Base-by-base conservation (phyloP, 2,797 vertebrate genomes). In the Cichlasoma orientale region DNA sequence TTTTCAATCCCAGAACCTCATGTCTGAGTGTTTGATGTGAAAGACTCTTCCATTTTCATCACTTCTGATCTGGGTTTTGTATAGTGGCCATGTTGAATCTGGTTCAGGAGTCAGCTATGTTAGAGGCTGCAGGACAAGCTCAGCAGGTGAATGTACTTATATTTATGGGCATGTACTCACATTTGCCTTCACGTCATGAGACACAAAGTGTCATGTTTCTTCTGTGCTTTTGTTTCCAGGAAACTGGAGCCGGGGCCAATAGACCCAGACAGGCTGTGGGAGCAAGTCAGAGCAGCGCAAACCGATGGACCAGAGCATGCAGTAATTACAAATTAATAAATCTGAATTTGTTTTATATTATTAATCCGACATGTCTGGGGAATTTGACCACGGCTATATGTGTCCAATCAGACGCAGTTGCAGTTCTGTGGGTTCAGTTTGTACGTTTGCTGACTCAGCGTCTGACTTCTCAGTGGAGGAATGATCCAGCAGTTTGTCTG, bases 401-500 rank as follows among this genome's bases (percentile, higher is more conserved):
- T 55, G 1, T 53, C 41, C 63, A 75, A 10, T 75, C 79, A 33
- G 74, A 80, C 4, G 11, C 78, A n/a, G 70, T 25, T 0, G 77
- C 52, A 0, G 50, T 47, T 31, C 56, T 89, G 54, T 90, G 89
- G 90, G 54, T 88, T 68, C 84, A 85, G 10, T 29, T 80, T 58
- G 78, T 89, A 41, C 87, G 50, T 61, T 93, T 98, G 85, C 95
- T 99, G 90, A 98, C 97, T 53, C 97, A 97, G 89, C 95, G 96
- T 78, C 96, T 99, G 86, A 97, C 96, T 78, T 94, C 95, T 0
- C 97, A 98, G 88, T 98, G 98, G 98, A 96, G 96, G 79, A 96
- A 96, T 50, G 97, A 99, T 90, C 97, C 98, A 94, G 97, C 97
- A 82, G 96, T 98, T 92, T 98, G 97, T 18, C 91, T 98, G 86